Evolutionary conservation across 2,888 invertebrate genomes (phyloP).

Genomic region (Desoria tigrina): DNA sequence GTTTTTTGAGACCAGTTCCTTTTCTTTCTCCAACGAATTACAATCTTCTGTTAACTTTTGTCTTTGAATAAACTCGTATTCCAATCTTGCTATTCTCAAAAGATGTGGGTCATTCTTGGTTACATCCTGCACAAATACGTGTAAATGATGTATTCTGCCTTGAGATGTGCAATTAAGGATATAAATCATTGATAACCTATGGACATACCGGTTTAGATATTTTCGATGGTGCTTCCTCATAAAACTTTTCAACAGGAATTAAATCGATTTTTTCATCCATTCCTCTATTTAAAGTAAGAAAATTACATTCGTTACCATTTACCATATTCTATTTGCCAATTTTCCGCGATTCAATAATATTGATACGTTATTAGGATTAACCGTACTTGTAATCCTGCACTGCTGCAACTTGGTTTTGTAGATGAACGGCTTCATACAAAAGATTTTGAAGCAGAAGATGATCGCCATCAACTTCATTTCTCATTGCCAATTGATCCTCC

Average conservation of each 20-base stretch:
- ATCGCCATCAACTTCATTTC: slow-evolving; percentile 81
- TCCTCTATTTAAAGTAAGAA: slow-evolving; percentile 63
- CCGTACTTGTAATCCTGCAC: slow-evolving; percentile 83
- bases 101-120: slow-evolving; percentile 75
- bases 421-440: slow-evolving; percentile 88
- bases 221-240: slow-evolving; percentile 71
- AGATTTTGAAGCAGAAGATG: slow-evolving; percentile 89
- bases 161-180: too few species aligned
- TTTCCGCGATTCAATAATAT: too few species aligned
- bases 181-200: too few species aligned
- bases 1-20: slow-evolving; percentile 73
- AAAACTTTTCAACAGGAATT: slow-evolving; percentile 80
- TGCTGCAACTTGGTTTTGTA: slow-evolving; percentile 91
- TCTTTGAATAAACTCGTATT: slow-evolving; percentile 88
- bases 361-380: background rate
- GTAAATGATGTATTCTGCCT: too few species aligned
- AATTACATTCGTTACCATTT: too few species aligned
- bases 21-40: slow-evolving; percentile 72
- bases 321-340: too few species aligned
- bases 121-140: slow-evolving; percentile 61
- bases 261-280: slow-evolving; percentile 91
- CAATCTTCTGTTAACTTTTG: slow-evolving; percentile 77
- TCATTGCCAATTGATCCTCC: slow-evolving; percentile 36
- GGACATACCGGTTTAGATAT: slow-evolving; percentile 68
- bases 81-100: slow-evolving; percentile 78